These are phyloP conservation scores for Bombus ignitus DNA, from an alignment of 1,140 invertebrate species.

Conservation along the genomic window DNA sequence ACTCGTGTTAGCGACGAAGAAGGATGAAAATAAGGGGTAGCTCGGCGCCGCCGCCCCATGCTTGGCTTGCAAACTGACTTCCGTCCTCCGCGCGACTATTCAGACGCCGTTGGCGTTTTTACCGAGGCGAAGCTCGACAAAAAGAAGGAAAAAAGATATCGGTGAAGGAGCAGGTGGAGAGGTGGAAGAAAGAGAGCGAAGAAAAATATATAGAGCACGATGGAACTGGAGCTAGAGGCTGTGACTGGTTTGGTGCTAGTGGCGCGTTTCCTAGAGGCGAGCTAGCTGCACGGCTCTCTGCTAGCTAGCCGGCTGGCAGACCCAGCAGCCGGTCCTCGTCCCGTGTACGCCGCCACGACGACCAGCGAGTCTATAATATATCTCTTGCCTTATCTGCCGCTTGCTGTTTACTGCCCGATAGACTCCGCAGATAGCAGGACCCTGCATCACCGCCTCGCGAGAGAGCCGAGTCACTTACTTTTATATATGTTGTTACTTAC, in stretches of 20 bases:
- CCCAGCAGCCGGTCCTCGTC: conserved; percentile 54
- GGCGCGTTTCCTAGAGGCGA: conserved; percentile 31
- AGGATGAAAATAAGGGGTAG: conserved; percentile 80
- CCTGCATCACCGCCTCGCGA: conserved; percentile 75
- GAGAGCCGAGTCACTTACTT: conserved; percentile 74
- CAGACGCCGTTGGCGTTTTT: conserved; percentile 79
- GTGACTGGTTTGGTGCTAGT: conserved; percentile 21
- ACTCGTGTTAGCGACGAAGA: conserved; percentile 63
- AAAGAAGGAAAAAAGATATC: conserved; percentile 18
- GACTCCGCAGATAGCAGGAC: conserved; percentile 80
- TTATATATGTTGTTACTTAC: conserved; percentile 79
- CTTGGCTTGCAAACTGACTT: conserved; percentile 83
- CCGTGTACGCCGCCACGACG: conserved; percentile 61
- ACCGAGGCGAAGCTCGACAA: conserved; percentile 42
- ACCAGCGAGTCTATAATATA: conserved; percentile 79
- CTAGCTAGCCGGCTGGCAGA: conserved; percentile 9
- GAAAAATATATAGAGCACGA: conserved; percentile 66
- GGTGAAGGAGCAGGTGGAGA: conserved; percentile 3
- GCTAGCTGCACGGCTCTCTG: conserved; percentile 16
- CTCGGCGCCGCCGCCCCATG: conserved; percentile 80
- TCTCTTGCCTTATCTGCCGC: conserved; percentile 81
- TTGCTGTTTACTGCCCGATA: conserved; percentile 82
- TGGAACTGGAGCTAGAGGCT: conserved; percentile 35
- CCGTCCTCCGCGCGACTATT: conserved; percentile 81
- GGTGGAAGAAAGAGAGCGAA: neutral